Percentiles rank a stretch among this genome's conserved stretches.
phyloP scores from a whole-genome alignment of 2,797 vertebrate species.

The Numenius phaeopus region DNA sequence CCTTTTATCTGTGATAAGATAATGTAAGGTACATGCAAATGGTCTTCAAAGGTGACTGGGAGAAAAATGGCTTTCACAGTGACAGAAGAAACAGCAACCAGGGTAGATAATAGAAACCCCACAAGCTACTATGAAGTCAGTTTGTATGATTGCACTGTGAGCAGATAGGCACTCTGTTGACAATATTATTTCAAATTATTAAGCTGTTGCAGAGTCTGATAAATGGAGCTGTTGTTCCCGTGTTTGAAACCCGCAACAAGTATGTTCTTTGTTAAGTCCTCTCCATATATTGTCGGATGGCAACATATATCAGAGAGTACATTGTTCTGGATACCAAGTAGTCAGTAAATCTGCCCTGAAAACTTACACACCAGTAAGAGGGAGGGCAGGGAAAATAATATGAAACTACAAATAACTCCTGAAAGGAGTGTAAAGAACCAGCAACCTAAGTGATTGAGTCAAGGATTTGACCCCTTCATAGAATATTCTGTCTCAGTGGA shows the following conservation, averaged over 20 bases:
- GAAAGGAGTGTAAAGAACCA: not conserved
- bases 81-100: not conserved
- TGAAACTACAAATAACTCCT: not conserved
- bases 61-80: not conserved
- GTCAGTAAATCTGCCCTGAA: not conserved
- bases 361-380: not conserved
- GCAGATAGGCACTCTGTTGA: not conserved
- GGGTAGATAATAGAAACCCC: not conserved
- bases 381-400: not conserved
- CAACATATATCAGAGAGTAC: not conserved
- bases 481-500: not conserved
- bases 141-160: not conserved
- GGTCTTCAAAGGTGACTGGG: not conserved
- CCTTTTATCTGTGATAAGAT: not conserved
- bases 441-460: not conserved
- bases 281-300: not conserved
- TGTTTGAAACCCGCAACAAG: not conserved
- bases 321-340: not conserved
- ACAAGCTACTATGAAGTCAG: not conserved
- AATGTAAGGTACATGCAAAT: not conserved
- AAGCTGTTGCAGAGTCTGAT: not conserved
- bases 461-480: not conserved
- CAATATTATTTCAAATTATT: not conserved
- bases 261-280: not conserved
- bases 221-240: not conserved